Base-by-base conservation (phyloP, 2,888 invertebrate species). In the Teleogryllus oceanicus region DNA sequence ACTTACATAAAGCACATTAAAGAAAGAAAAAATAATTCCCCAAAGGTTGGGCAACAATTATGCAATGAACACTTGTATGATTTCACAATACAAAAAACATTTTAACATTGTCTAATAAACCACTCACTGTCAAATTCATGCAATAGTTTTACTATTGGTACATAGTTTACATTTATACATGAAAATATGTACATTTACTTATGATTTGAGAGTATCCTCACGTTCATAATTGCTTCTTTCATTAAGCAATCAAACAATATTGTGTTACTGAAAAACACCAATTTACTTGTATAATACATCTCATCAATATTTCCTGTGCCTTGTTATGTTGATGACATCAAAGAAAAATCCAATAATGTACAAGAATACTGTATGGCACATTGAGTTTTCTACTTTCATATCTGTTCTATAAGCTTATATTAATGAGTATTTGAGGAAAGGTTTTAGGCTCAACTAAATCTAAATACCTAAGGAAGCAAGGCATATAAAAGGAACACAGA, bases 341-440 rank as follows among this genome's bases (percentile, higher is more conserved):
- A 62, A 75, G 13, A 76, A 76, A 76, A 24, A 24, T 24, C 24
- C 24, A 24, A 24, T 49, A 37, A 74, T 24, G 49, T 37, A 78
- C 49, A 49, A 49, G 75, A 81, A 81, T 81, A 81, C 81, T 81
- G 81, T 81, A 81, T 81, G 81, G 81, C 81, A 81, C 81, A 78
- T 80, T 50, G 77, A 80, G 76, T 75, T 75, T 16, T 74, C 12
- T 75, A 18, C 49, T 78, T 13, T 37, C 51, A 16, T 62, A 37
- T 37, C 8, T 37, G 37, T 37, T 37, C 37, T 78, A 62, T 78
- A 78, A 49, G 74, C 78, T 74, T 49, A 49, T n/a, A 20, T 5
- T 62, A 62, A 62, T 62, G 62, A 62, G 62, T 62, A 62, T 62
- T 62, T 62, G 16, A 62, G 13, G 37, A 62, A 62, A 62, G 62